A percentile compares a stretch with the other conserved stretches of the same genome.
Conservation (phyloP, 64 coral and sea anemone species). For the Pachyseris speciosa region DNA sequence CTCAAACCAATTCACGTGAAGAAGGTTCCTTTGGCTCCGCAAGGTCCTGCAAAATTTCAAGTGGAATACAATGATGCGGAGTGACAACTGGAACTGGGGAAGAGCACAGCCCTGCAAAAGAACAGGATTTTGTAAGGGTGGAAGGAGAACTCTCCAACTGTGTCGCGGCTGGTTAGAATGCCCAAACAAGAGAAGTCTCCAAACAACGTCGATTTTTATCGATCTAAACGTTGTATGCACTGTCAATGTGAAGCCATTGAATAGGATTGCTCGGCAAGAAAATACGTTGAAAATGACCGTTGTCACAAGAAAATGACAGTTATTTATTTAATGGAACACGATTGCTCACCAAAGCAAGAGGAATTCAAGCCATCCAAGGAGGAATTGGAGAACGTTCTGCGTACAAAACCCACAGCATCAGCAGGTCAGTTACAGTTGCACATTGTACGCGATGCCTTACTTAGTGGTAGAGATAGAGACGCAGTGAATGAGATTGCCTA, state of each 20-base stretch:
- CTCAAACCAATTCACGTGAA: background rate
- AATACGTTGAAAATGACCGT: constrained; percentile 47
- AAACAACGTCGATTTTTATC: constrained; percentile 23
- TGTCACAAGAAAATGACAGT: constrained; percentile 31
- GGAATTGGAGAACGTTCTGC: background rate
- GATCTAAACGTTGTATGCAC: background rate
- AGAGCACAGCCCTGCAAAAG: constrained; percentile 2
- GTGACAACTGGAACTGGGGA: constrained; percentile 18
- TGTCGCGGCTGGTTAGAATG: background rate
- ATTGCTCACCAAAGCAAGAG: background rate
- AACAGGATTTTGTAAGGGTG: constrained; percentile 19
- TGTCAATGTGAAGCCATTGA: background rate
- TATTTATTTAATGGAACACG: constrained; percentile 23
- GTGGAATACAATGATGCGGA: background rate
- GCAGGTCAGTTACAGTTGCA: constrained; percentile 46
- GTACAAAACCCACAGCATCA: constrained; percentile 20
- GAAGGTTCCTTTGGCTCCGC: constrained; percentile 1
- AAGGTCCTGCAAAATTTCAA: background rate
- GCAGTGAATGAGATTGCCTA: background rate
- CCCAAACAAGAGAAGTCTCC: constrained; percentile 12
- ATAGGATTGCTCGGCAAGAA: constrained; percentile 4
- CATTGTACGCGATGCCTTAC: constrained; percentile 23
- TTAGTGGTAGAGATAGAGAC: constrained; percentile 28
- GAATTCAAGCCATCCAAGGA: background rate
- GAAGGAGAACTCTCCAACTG: background rate